phyloP scores from a whole-genome alignment of 2,797 vertebrate genomes.

The Alca torda region DNA sequence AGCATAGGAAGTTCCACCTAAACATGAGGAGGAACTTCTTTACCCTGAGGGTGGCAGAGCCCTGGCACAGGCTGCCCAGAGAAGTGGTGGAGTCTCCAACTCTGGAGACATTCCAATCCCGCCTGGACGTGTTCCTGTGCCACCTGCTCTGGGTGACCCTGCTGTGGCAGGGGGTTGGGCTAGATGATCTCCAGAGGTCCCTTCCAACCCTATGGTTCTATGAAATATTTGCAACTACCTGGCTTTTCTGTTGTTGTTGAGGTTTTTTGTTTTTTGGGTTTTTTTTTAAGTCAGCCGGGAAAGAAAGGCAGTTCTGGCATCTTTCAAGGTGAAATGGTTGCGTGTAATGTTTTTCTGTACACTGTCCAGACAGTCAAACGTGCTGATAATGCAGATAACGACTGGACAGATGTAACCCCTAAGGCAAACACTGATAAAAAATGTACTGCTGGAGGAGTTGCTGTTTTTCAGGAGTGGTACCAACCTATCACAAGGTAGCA shows the following conservation, averaged over 20 bases:
- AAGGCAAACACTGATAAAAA: not conserved
- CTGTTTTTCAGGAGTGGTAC: not conserved
- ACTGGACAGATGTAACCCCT: not conserved
- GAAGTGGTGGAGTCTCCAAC: too few species aligned
- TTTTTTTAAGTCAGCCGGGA: not conserved
- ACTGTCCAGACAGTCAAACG: not conserved
- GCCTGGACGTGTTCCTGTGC: too few species aligned
- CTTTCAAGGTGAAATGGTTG: not conserved
- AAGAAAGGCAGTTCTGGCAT: not conserved
- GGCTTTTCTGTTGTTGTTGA: too few species aligned
- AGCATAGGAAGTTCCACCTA: too few species aligned
- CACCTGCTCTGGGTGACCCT: too few species aligned
- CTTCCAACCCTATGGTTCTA: too few species aligned
- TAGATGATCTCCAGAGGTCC: too few species aligned
- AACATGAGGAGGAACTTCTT: too few species aligned
- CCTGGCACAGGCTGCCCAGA: too few species aligned
- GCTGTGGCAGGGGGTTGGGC: too few species aligned
- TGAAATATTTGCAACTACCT: not conserved
- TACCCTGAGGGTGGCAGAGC: too few species aligned
- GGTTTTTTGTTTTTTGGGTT: not conserved
- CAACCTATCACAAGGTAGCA: not conserved
- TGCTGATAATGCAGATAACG: not conserved
- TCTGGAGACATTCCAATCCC: too few species aligned
- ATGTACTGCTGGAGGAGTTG: not conserved
- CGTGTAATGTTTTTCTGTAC: not conserved